Evolutionary conservation across 2,797 vertebrate genomes (phyloP), one percentile per base, ranked within the genome.

Genomic region (Sebastes cheni): DNA sequence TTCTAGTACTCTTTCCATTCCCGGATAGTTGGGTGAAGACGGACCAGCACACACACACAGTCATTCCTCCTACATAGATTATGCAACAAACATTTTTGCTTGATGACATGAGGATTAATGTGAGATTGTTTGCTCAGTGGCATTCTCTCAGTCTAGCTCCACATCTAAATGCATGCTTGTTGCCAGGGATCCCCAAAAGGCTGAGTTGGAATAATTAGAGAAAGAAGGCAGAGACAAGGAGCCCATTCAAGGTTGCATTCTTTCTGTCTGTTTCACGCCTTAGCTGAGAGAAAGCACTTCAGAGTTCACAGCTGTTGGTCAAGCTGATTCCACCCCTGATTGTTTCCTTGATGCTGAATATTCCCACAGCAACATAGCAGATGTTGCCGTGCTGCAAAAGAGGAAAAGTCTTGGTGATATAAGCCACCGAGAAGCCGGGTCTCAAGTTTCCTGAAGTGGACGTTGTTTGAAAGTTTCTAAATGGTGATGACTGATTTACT

Each of bases 171-270:
- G 80, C 77, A 81, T 62, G 52, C 83, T 14, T 54, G 87, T 93
- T 92, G 75, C 88, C 79, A 87, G 32, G 87, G 86, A 83, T 83
- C 82, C 81, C 83, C 67, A 72, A 86, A 90, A 81, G 75, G 73
- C 75, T 68, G 76, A 70, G 72, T 68, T 77, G 85, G 80, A 86
- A 88, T 87, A 82, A 75, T 25, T n/a, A 42, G 58, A 32, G 36
- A 56, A 83, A 78, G 79, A 72, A 82, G 32, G 32, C 70, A 20
- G 79, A 80, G 87, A 95, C 94, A 93, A 89, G 85, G 87, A 86
- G 73, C 72, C 81, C 84, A 92, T 93, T 94, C 89, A 92, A 69
- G 81, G 67, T 85, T 58, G 81, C 82, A 91, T 88, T 92, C 83
- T 86, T 88, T 74, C 74, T 71, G 27, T 77, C 83, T 68, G 77